A percentile compares a stretch with the other conserved stretches of the same genome.
phyloP scores from a whole-genome alignment of 1,140 invertebrate species.

The Dinothrombium tinctorium region DNA sequence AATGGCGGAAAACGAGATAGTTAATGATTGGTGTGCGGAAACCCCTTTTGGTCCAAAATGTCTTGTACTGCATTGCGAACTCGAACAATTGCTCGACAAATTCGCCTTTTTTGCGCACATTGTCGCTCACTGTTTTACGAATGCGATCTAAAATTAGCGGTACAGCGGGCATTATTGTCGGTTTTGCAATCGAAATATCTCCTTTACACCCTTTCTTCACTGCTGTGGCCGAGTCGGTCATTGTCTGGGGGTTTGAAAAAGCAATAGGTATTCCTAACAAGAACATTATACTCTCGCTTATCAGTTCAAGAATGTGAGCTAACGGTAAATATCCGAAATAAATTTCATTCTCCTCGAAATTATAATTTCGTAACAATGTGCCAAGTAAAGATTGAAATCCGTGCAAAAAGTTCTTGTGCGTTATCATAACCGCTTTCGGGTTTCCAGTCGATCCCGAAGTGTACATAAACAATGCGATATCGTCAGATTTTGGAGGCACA shows the following conservation, averaged over 20 bases:
- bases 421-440: constrained; percentile 43
- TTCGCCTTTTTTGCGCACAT: constrained; percentile 42
- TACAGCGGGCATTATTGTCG: constrained; percentile 81
- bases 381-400: constrained; percentile 56
- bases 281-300: constrained; percentile 28
- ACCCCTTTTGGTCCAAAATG: constrained; percentile 29
- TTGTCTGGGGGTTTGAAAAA: constrained; percentile 50
- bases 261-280: constrained; percentile 60
- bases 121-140: constrained; percentile 79
- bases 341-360: not conserved
- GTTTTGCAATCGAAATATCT: constrained; percentile 64
- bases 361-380: not conserved
- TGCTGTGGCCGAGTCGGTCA: constrained; percentile 20
- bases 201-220: constrained; percentile 53
- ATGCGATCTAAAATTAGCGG: constrained; percentile 87
- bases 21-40: constrained; percentile 23
- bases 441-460: constrained; percentile 78
- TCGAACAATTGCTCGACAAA: constrained; percentile 57
- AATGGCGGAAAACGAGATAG: constrained; percentile 38
- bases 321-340: constrained; percentile 87
- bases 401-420: constrained; percentile 69
- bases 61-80: constrained; percentile 76
- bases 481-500: not conserved
- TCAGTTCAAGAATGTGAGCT: constrained; percentile 12
- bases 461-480: constrained; percentile 59